Conservation (phyloP, 2,888 invertebrate genomes). For the Notodonta dromedarius region DNA sequence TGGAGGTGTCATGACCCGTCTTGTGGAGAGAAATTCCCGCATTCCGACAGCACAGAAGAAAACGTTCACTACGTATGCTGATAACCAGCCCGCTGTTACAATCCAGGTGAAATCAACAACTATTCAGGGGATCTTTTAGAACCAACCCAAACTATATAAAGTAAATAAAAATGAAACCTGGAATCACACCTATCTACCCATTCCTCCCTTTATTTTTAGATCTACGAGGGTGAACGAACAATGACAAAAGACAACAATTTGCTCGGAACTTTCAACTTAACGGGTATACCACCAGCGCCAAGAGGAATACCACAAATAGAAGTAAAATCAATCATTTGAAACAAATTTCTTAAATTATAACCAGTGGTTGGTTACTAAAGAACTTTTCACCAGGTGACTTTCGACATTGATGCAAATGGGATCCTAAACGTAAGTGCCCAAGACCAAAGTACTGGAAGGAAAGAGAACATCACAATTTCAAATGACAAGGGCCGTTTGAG, state of each 20-base stretch:
- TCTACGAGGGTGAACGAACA: slow-evolving; percentile 94
- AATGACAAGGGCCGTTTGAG: slow-evolving; percentile 94
- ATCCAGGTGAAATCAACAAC: slow-evolving; percentile 84
- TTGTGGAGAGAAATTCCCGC: slow-evolving; percentile 92
- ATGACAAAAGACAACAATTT: slow-evolving; percentile 97
- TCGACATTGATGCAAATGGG: slow-evolving; percentile 95
- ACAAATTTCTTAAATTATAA: not conserved
- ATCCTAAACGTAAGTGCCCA: slow-evolving; percentile 92
- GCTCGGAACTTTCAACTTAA: slow-evolving; percentile 91
- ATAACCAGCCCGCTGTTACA: slow-evolving; percentile 95
- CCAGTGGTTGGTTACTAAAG: slow-evolving; percentile 11
- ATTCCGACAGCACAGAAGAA: slow-evolving; percentile 92
- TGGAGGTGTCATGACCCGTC: slow-evolving; percentile 92
- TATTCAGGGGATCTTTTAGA: not conserved
- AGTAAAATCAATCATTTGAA: slow-evolving; percentile 43
- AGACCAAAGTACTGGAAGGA: slow-evolving; percentile 91
- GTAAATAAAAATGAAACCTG: no score
- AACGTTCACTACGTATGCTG: slow-evolving; percentile 95
- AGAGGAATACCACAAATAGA: slow-evolving; percentile 91
- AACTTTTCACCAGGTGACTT: slow-evolving; percentile 85
- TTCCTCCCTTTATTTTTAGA: slow-evolving; percentile 58
- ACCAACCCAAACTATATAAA: no score
- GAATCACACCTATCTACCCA: no score
- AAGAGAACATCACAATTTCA: slow-evolving; percentile 92
- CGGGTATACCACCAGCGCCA: slow-evolving; percentile 94